phyloP scores from a whole-genome alignment of 2,113 vertebrate genomes.

The Indicator maculatus region DNA sequence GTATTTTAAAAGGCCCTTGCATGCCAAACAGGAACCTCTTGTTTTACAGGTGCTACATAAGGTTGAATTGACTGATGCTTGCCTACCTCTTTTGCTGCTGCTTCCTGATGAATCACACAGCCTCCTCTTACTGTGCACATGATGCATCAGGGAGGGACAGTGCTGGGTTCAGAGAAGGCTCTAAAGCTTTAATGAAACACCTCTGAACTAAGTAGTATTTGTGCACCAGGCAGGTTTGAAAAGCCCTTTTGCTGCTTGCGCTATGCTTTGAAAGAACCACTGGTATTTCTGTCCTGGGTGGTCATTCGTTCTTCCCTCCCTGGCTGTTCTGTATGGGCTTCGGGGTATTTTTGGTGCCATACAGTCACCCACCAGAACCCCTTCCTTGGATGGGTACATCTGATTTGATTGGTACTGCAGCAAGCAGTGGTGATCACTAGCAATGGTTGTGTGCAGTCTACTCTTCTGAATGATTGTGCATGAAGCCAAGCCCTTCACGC shows the following conservation, averaged over 20 bases:
- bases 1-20: slow-evolving; percentile 7
- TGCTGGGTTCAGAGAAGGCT: background rate
- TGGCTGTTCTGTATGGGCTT: background rate
- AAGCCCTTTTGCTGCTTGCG: background rate
- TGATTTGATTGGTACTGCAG: background rate
- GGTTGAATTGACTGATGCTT: background rate
- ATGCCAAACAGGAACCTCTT: slow-evolving; percentile 36
- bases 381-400: background rate
- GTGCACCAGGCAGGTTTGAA: background rate
- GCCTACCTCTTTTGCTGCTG: background rate
- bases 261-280: background rate
- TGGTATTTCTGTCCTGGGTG: background rate
- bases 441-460: background rate
- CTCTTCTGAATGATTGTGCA: background rate
- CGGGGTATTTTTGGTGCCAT: background rate
- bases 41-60: background rate
- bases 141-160: background rate
- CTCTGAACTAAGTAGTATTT: background rate
- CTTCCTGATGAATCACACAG: slow-evolving; percentile 2
- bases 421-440: background rate
- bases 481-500: background rate
- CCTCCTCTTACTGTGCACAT: background rate
- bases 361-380: background rate
- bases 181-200: background rate
- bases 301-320: background rate